Evolutionary conservation across 2,113 vertebrate species (phyloP), one percentile per base, ranked within the genome.

Genomic region (Micromys minutus): DNA sequence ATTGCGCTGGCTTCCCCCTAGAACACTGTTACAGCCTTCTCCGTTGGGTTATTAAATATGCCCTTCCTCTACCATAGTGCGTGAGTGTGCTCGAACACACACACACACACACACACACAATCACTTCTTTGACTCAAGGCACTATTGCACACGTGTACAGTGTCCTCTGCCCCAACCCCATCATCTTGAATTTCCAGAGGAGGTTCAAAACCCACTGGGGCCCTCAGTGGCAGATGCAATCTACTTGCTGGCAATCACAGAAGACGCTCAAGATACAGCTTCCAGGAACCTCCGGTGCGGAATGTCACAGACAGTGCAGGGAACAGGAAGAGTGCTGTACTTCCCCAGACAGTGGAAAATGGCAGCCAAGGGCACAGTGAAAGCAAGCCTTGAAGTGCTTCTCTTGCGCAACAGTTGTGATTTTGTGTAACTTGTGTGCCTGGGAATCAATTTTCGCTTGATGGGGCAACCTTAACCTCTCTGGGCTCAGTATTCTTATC

Each of bases 41-140:
- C 88, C 67, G 94, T 93, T 81, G 84, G 57, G 52, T 80, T 94
- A 97, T 61, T 90, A 97, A 96, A 89, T 75, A 96, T 21, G 52
- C 5, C 21, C 74, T 29, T 1, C 83, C 39, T 59, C 17, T 90
- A 61, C 29, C 34, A 55, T 19, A 71, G 79, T 89, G 79, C 42
- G 86, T n/a, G n/a, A n/a, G n/a, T n/a, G n/a, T n/a, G n/a, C n/a
- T n/a, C 42, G 87, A 36, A 80, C 10, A 80, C 76, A 85, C 31
- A 89, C 50, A 85, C 31, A 87, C 39, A 61, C 9, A 75, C 22
- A 47, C 39, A 71, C 8, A 83, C 16, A 93, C 8, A 55, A 83
- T 69, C 71, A 74, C 8, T 71, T 90, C 65, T 94, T 65, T 83
- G 50, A 77, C 47, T 57, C 63, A 50, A 75, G 92, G 83, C 86